These are phyloP conservation scores for Ridgeia piscesae DNA, from an alignment of 1,140 invertebrate species.

Conservation along the genomic window DNA sequence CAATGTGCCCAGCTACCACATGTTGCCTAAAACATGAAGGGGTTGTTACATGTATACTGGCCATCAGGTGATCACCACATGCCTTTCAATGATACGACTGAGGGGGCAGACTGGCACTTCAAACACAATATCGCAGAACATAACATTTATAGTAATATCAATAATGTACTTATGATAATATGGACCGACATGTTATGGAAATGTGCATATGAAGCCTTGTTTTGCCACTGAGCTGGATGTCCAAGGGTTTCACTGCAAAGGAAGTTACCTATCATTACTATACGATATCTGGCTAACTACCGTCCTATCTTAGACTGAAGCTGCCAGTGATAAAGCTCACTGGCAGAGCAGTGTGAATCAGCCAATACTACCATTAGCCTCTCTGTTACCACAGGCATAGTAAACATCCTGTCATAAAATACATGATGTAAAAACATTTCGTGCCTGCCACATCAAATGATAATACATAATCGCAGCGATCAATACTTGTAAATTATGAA, in stretches of 20 bases:
- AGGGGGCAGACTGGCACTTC: neutral
- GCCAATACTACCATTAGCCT: neutral
- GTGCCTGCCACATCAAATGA: neutral
- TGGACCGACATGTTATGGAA: neutral
- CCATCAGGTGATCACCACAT: neutral
- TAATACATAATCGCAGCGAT: neutral
- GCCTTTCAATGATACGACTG: neutral
- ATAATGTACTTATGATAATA: neutral
- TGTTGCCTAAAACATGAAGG: neutral
- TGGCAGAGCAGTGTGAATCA: neutral
- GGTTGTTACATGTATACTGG: neutral
- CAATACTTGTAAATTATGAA: neutral
- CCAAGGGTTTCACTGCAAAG: no score
- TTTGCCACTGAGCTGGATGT: no score
- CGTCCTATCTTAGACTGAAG: neutral
- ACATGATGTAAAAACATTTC: neutral
- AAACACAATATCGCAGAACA: neutral
- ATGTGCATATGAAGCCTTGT: no score
- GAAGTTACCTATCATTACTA: neutral
- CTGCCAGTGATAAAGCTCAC: neutral
- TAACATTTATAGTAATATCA: neutral
- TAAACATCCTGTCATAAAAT: neutral
- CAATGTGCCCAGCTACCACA: neutral
- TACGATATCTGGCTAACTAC: neutral
- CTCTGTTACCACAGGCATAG: neutral